Evolutionary conservation across 2,888 invertebrate genomes (phyloP), one percentile per base, ranked within the genome.

Genomic region (Muscina levida): DNA sequence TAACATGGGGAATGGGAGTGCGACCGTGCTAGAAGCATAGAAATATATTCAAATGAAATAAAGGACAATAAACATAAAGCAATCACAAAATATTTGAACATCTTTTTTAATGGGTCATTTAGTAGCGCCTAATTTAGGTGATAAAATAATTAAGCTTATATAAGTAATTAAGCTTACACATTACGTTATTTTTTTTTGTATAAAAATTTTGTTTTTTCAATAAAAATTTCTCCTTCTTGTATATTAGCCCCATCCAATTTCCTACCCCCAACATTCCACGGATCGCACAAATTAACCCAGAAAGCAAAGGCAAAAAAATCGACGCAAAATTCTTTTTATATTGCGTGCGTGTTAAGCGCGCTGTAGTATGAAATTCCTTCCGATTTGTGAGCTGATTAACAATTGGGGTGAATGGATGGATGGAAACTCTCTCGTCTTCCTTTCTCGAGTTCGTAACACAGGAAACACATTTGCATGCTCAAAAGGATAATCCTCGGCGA

Each of bases 261-360:
- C 53, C 53, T 1, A 53, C 53, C 17, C 24, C 53, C 24, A 53
- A 53, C 10, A 13, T 22, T 24, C 13, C 8, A 31, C 8, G 8
- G 24, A 5, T 31, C 24, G 53, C 22, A 53, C 13, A 13, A 44
- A 44, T 44, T 44, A 42, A 42, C 37, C 19, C 11, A 26, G 24
- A n/a, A 15, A 31, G 8, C 31, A n/a, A 42, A 11, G 19, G 48
- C 31, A 53, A 53, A 17, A 8, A 68, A 42, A 68, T 31, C n/a
- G n/a, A n/a, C n/a, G n/a, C n/a, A 10, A 24, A 42, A 46, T 68
- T 74, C 62, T 22, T 42, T 77, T 71, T 56, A 75, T 72, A 70
- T 51, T 65, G 72, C 74, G 77, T 81, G 81, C 74, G 74, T 77
- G 77, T 72, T 77, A 81, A 77, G 74, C 77, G 39, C 74, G 62